Conservation (phyloP, 1,140 invertebrate genomes). For the Trichomalopsis sarcophagae region DNA sequence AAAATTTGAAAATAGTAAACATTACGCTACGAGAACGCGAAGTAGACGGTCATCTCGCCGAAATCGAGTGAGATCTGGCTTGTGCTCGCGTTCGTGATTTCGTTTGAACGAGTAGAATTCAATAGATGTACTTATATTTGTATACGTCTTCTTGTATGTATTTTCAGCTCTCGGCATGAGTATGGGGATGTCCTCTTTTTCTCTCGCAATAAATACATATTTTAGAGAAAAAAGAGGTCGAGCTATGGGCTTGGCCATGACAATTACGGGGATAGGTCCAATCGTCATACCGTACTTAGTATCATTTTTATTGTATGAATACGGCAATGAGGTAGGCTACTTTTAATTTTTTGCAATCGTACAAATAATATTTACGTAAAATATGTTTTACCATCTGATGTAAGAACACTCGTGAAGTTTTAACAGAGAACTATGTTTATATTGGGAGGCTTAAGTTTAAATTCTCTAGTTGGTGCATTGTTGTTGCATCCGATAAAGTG, state of each 20-base stretch:
- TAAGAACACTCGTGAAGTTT: slow-evolving; percentile 64
- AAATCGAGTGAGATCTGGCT: too few species aligned
- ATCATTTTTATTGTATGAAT: slow-evolving; percentile 76
- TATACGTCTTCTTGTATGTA: too few species aligned
- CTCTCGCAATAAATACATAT: slow-evolving; percentile 83
- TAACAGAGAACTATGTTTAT: slow-evolving; percentile 78
- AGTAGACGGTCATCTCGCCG: too few species aligned
- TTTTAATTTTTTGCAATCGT: not conserved
- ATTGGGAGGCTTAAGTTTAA: slow-evolving; percentile 78
- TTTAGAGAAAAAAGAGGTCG: slow-evolving; percentile 80
- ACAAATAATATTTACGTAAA: not conserved
- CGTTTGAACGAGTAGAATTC: too few species aligned
- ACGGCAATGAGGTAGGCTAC: slow-evolving; percentile 61
- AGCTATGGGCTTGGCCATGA: slow-evolving; percentile 82
- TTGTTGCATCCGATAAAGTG: slow-evolving; percentile 82
- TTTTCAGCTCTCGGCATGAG: slow-evolving; percentile 79
- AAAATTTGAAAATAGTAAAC: not conserved
- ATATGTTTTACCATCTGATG: slow-evolving; percentile 1
- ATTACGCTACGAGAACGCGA: too few species aligned
- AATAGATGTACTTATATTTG: too few species aligned
- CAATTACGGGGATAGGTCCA: slow-evolving; percentile 83
- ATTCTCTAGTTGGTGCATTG: slow-evolving; percentile 79
- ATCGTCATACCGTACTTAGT: slow-evolving; percentile 84
- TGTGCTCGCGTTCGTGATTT: too few species aligned
- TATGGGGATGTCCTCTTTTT: slow-evolving; percentile 81